Conservation (phyloP, 2,888 invertebrate species). For the Psylliodes chrysocephalus region DNA sequence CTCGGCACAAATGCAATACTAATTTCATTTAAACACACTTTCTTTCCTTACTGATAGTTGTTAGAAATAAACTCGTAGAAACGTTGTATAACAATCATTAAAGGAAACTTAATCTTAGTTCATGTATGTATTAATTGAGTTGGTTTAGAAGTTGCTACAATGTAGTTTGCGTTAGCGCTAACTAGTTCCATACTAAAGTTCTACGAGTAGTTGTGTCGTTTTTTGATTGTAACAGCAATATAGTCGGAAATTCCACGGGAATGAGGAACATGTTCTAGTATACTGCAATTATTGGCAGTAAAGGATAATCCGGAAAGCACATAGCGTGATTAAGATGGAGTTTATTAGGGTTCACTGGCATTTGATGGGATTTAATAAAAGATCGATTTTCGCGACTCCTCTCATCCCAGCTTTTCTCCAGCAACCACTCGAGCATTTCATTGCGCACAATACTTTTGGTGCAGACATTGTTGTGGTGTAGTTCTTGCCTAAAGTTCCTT, state of each 20-base stretch:
- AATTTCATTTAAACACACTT: too few species aligned
- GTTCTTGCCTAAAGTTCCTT: constrained; percentile 18
- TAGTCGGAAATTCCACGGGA: not conserved
- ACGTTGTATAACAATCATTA: too few species aligned
- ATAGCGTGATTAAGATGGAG: constrained; percentile 30
- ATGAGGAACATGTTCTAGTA: constrained; percentile 11
- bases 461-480: constrained; percentile 25
- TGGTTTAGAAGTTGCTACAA: not conserved
- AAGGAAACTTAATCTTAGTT: not conserved
- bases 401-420: not conserved
- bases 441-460: constrained; percentile 5
- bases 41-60: too few species aligned
- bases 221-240: constrained; percentile 5
- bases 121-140: not conserved
- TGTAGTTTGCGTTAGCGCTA: not conserved
- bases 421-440: constrained; percentile 11
- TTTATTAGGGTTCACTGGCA: constrained; percentile 31
- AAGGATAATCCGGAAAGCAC: constrained; percentile 26
- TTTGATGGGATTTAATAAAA: constrained; percentile 30
- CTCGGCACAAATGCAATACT: too few species aligned
- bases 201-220: constrained; percentile 9
- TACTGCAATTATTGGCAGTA: constrained; percentile 26
- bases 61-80: too few species aligned
- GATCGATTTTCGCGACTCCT: constrained; percentile 17
- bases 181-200: not conserved